Percentiles rank a stretch among this genome's conserved stretches.
These are phyloP conservation scores for Drosophila santomea DNA, from an alignment of 1,140 invertebrate species.

Conservation along the genomic window DNA sequence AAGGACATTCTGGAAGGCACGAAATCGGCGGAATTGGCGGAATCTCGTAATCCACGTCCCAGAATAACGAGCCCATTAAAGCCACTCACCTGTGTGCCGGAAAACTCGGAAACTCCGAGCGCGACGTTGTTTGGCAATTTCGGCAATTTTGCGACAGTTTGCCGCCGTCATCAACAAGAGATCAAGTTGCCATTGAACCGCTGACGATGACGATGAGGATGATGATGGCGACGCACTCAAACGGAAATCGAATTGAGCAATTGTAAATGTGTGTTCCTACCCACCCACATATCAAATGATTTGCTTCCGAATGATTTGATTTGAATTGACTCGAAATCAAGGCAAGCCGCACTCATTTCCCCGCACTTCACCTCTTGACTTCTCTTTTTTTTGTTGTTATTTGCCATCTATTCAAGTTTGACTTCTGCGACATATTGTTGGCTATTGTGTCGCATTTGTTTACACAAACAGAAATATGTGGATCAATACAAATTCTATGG, in stretches of 20 bases:
- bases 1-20: constrained; percentile 1
- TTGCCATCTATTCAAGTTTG: constrained; percentile 19
- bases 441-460: background rate
- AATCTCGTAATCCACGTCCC: constrained; percentile 38
- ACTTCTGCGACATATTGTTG: constrained; percentile 63
- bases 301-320: constrained; percentile 84
- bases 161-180: constrained; percentile 75
- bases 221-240: constrained; percentile 63
- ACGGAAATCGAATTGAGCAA: constrained; percentile 84
- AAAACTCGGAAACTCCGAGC: constrained; percentile 28
- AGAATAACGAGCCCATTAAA: constrained; percentile 73
- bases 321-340: constrained; percentile 81
- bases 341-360: constrained; percentile 38
- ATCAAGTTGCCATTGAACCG: constrained; percentile 78
- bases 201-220: constrained; percentile 7
- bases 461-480: background rate
- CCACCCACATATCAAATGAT: constrained; percentile 71
- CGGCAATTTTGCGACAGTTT: constrained; percentile 70
- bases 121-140: constrained; percentile 64
- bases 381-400: constrained; percentile 35
- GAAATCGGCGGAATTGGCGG: background rate
- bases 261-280: constrained; percentile 60
- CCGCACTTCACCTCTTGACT: constrained; percentile 50
- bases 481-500: background rate
- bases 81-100: constrained; percentile 71